Percentiles rank a stretch among this genome's conserved stretches.
These are phyloP conservation scores for Folsomia candida DNA, from an alignment of 2,888 invertebrate species.

Conservation along the genomic window DNA sequence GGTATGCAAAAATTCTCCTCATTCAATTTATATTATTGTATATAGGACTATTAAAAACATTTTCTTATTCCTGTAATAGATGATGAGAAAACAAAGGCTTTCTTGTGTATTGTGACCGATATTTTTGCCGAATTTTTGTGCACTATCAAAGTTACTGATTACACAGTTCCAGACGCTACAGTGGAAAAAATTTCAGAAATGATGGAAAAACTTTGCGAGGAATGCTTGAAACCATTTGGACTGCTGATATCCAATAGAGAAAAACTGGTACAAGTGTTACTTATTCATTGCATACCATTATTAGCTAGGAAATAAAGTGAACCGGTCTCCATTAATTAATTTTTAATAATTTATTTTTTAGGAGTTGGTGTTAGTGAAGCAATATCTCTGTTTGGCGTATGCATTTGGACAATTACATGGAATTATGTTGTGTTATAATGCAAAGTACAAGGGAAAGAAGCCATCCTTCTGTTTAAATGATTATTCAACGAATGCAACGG, in stretches of 20 bases:
- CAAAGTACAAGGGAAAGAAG: conserved; percentile 21
- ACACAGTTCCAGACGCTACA: conserved; percentile 29
- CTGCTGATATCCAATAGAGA: conserved; percentile 13
- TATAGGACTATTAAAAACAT: too few relatives aligned
- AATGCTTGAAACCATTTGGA: conserved; percentile 31
- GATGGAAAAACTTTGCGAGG: conserved; percentile 35
- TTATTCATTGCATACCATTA: too few relatives aligned
- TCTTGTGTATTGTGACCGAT: conserved; percentile 32
- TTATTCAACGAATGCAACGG: conserved; percentile 1
- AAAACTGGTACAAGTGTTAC: neutral
- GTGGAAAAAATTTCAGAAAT: conserved; percentile 39
- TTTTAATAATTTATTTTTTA: conserved; percentile 24
- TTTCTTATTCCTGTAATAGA: too few relatives aligned
- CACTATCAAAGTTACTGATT: conserved; percentile 43
- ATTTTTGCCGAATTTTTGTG: conserved; percentile 34
- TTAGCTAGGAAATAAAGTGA: too few relatives aligned
- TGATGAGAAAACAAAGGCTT: neutral
- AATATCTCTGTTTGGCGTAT: conserved; percentile 38
- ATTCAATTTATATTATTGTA: too few relatives aligned
- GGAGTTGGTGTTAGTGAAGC: conserved; percentile 25
- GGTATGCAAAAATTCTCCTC: too few relatives aligned
- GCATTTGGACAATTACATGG: conserved; percentile 45
- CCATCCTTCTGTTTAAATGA: neutral
- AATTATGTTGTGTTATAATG: conserved; percentile 36
- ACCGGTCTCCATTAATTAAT: too few relatives aligned